Evolutionary conservation across 2,888 invertebrate genomes (phyloP).

Genomic region (Drosophila colorata): DNA sequence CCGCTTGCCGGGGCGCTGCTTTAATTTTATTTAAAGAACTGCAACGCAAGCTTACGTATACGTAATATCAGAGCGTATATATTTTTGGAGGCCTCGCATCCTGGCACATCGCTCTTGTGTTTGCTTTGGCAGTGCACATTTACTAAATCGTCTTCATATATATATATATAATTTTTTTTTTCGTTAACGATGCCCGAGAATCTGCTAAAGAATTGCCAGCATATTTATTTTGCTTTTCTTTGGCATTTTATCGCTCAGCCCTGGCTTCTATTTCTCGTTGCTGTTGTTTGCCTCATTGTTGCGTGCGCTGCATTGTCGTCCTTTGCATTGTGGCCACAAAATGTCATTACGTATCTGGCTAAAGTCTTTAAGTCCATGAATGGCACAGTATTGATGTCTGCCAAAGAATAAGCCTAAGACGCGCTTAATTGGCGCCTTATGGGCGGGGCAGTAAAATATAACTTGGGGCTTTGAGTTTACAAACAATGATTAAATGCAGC

Average conservation of each 20-base stretch:
- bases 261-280: constrained; percentile 2
- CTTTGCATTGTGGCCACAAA: constrained; percentile 45
- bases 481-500: neutral
- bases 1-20: constrained; percentile 15
- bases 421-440: constrained; percentile 24
- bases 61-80: constrained; percentile 21
- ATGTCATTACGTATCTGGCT: constrained; percentile 32
- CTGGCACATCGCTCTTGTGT: constrained; percentile 19
- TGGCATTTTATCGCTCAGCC: constrained; percentile 43
- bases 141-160: constrained; percentile 76
- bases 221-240: constrained; percentile 47
- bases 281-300: constrained; percentile 39
- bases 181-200: constrained; percentile 31
- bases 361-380: constrained; percentile 16
- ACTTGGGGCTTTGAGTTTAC: neutral
- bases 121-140: constrained; percentile 67
- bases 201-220: constrained; percentile 37
- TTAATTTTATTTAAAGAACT: constrained; percentile 44
- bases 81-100: constrained; percentile 21
- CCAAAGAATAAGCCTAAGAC: constrained; percentile 1
- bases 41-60: constrained; percentile 13
- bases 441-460: neutral
- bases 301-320: constrained; percentile 39
- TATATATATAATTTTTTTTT: no score
- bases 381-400: constrained; percentile 9